Conservation (phyloP, 2,797 vertebrate species). For the Centroberyx gerrardi region DNA sequence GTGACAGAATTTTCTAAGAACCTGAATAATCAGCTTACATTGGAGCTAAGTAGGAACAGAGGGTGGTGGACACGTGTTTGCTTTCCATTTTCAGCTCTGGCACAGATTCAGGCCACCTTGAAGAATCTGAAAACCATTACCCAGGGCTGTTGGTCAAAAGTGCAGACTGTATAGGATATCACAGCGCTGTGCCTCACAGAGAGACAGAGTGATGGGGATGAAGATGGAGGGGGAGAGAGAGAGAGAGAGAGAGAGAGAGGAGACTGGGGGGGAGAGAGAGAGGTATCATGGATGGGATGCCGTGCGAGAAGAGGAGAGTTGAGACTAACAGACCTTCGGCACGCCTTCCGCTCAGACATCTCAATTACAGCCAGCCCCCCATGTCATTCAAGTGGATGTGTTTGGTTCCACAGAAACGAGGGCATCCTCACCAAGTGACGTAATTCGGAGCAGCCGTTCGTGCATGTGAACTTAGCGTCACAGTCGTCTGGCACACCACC, state of each 20-base stretch:
- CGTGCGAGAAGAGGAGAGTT: conserved; percentile 76
- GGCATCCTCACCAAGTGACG: conserved; percentile 73
- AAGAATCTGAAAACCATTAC: conserved; percentile 86
- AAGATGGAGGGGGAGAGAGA: conserved; percentile 43
- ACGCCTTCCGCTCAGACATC: conserved; percentile 67
- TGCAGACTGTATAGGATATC: conserved; percentile 81
- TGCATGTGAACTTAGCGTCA: conserved; percentile 87
- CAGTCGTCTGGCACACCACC: conserved; percentile 89
- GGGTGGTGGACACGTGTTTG: conserved; percentile 77
- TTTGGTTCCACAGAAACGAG: conserved; percentile 81
- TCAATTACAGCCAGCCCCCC: conserved; percentile 76
- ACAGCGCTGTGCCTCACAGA: conserved; percentile 59
- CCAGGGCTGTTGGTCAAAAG: conserved; percentile 79
- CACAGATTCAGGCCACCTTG: conserved; percentile 81
- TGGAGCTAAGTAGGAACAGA: conserved; percentile 83
- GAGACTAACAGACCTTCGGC: conserved; percentile 74
- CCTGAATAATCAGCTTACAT: conserved; percentile 82
- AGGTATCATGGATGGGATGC: conserved; percentile 70
- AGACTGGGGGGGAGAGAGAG: conserved; percentile 27
- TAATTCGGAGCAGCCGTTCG: conserved; percentile 57
- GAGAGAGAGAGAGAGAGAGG: conserved; percentile 31
- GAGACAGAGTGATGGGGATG: conserved; percentile 62
- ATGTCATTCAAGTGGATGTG: conserved; percentile 75
- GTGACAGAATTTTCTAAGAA: conserved; percentile 72
- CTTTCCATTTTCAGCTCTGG: conserved; percentile 83